Evolutionary conservation across 2,797 vertebrate genomes (phyloP).

Genomic region (Lepilemur ruficaudatus): DNA sequence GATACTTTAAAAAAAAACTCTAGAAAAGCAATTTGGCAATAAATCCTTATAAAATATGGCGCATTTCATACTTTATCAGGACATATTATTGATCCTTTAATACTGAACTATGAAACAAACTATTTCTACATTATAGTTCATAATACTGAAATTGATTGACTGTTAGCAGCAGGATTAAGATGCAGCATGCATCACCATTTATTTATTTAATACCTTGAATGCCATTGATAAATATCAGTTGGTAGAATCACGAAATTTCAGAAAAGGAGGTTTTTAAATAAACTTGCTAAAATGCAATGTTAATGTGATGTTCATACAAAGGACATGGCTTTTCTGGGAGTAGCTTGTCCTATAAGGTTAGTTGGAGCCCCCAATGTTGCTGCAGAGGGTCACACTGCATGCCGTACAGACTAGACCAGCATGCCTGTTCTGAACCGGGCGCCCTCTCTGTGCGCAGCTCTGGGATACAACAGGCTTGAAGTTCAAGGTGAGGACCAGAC

Average conservation of each 20-base stretch:
- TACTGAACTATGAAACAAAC: background rate
- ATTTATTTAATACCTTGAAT: background rate
- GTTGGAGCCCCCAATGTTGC: accelerated
- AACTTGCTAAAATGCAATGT: background rate
- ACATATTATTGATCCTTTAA: background rate
- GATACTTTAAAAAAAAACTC: background rate
- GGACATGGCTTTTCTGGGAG: accelerated
- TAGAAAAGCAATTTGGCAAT: background rate
- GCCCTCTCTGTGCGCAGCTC: accelerated
- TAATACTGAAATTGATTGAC: background rate
- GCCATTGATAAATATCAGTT: background rate
- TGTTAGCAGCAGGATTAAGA: background rate
- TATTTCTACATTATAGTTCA: background rate
- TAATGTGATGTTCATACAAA: accelerated
- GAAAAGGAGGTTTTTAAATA: accelerated
- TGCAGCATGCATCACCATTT: too few species aligned
- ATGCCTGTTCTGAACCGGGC: background rate
- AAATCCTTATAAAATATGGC: background rate
- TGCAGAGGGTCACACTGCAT: accelerated
- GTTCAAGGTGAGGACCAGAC: background rate
- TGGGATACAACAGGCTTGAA: background rate
- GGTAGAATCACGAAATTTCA: background rate
- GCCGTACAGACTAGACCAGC: accelerated
- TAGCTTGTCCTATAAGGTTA: accelerated
- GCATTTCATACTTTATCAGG: background rate